These are phyloP conservation scores for Hafferia zeledoni DNA, from an alignment of 2,797 vertebrate species.

Conservation along the genomic window DNA sequence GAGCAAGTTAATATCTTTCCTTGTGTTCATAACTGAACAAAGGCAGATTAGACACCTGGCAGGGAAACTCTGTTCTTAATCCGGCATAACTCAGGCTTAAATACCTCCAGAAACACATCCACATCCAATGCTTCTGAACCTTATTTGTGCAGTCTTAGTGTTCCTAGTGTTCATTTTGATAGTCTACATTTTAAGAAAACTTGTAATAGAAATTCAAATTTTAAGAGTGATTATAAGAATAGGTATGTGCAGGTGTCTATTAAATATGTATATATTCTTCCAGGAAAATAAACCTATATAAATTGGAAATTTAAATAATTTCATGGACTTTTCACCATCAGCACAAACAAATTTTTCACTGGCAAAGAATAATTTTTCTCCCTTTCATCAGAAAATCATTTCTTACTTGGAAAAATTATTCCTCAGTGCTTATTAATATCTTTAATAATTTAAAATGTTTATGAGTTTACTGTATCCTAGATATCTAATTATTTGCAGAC, in stretches of 20 bases:
- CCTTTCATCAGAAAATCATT: background rate
- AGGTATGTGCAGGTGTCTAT: background rate
- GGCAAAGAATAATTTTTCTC: background rate
- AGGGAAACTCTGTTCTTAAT: accelerated
- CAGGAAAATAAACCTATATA: background rate
- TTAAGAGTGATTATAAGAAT: background rate
- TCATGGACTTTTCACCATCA: background rate
- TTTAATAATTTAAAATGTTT: conserved; percentile 58
- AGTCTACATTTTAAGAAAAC: background rate
- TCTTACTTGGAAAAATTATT: background rate
- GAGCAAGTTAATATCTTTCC: background rate
- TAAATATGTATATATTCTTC: background rate
- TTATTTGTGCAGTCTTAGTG: background rate
- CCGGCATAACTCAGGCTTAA: accelerated
- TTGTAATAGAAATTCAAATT: background rate
- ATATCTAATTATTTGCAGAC: conserved; percentile 27
- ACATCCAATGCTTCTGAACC: background rate
- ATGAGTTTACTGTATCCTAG: conserved; percentile 8
- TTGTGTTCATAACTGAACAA: background rate
- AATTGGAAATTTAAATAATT: background rate
- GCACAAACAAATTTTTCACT: background rate
- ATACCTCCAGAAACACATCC: accelerated
- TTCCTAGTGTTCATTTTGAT: background rate
- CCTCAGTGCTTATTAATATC: background rate
- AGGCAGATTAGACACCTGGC: background rate